Evolutionary conservation across 2,888 invertebrate genomes (phyloP).

Genomic region (Cataglyphis rosenhaueri): DNA sequence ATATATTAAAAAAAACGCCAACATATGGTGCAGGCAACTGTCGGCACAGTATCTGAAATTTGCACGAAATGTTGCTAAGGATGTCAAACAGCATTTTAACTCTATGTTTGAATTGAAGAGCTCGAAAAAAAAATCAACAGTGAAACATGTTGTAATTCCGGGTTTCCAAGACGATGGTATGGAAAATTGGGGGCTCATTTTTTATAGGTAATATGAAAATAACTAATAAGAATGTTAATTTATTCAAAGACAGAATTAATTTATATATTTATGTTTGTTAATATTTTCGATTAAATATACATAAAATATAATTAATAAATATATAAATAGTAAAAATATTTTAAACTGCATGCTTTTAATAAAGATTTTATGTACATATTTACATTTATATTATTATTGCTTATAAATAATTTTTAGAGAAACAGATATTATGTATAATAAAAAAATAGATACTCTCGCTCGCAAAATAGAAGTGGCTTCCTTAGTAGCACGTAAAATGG

Average conservation of each 20-base stretch:
- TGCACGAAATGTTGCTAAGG: not conserved
- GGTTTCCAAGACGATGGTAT: not conserved
- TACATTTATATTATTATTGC: not conserved
- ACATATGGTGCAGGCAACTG: not conserved
- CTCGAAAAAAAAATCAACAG: not conserved
- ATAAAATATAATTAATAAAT: not conserved
- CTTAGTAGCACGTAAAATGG: not conserved
- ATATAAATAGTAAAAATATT: too few species aligned
- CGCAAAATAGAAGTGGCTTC: not conserved
- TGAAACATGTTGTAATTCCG: not conserved
- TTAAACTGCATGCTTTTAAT: not conserved
- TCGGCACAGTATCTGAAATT: not conserved
- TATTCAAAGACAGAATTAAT: not conserved
- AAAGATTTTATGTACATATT: not conserved
- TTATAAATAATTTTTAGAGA: conserved; percentile 6
- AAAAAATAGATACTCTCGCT: not conserved
- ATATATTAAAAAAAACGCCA: not conserved
- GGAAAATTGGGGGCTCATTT: not conserved
- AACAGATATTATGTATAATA: not conserved
- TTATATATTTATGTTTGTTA: not conserved
- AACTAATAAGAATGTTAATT: not conserved
- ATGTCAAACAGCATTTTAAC: not conserved
- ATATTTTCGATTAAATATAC: not conserved
- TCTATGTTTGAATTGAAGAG: not conserved
- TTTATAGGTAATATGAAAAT: conserved; percentile 14